phyloP scores from a whole-genome alignment of 2,888 invertebrate genomes.

The Hylaea fasciaria region DNA sequence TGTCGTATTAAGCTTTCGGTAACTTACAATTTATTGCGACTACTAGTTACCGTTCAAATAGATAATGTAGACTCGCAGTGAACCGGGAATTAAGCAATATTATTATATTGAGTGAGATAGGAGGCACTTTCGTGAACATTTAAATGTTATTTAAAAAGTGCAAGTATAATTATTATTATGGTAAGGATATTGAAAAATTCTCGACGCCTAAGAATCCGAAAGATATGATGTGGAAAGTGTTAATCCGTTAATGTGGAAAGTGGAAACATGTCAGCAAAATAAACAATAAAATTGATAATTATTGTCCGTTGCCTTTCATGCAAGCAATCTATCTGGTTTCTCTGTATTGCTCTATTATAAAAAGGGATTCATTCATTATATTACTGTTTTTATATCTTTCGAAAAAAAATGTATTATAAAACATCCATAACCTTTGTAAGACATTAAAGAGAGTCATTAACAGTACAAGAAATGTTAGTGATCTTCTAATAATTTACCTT shows the following conservation, averaged over 20 bases:
- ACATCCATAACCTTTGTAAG: too few relatives aligned
- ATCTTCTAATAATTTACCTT: slow-evolving; percentile 81
- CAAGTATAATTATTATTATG: slow-evolving; percentile 5
- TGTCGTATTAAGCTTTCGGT: slow-evolving; percentile 20
- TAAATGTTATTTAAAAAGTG: too few relatives aligned
- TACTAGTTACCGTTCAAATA: slow-evolving; percentile 23
- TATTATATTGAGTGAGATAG: slow-evolving; percentile 1
- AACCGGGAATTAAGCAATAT: slow-evolving; percentile 11
- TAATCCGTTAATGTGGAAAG: not conserved
- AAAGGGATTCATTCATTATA: too few relatives aligned
- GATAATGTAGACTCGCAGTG: slow-evolving; percentile 7
- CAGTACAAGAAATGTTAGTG: not conserved
- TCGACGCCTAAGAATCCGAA: not conserved
- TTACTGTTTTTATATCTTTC: too few relatives aligned
- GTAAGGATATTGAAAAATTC: not conserved
- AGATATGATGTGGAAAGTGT: not conserved
- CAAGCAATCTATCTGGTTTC: too few relatives aligned
- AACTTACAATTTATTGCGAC: slow-evolving; percentile 21
- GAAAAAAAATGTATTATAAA: too few relatives aligned
- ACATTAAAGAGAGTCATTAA: not conserved
- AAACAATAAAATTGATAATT: too few relatives aligned
- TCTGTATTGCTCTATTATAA: too few relatives aligned
- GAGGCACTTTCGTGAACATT: too few relatives aligned
- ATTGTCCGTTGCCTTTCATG: too few relatives aligned
- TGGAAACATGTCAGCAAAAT: not conserved